phyloP scores from a whole-genome alignment of 2,113 vertebrate genomes.

The Anoplopoma fimbria region DNA sequence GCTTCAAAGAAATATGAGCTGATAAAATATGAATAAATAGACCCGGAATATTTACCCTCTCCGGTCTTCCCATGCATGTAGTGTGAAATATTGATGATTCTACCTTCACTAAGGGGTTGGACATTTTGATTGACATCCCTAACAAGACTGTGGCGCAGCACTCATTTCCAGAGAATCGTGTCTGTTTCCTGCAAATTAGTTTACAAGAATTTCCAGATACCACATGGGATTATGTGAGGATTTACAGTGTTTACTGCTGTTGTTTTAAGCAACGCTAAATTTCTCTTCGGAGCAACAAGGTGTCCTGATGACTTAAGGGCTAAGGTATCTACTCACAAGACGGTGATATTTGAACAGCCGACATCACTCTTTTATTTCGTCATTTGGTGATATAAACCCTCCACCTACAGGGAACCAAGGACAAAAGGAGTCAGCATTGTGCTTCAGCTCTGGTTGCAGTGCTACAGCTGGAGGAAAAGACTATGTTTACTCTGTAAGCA shows the following conservation, averaged over 20 bases:
- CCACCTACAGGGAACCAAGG: not conserved
- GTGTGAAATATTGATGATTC: slow-evolving; percentile 32
- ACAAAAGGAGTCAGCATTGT: slow-evolving; percentile 3
- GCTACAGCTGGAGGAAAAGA: not conserved
- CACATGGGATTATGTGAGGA: slow-evolving; percentile 10
- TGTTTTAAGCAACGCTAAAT: slow-evolving; percentile 1
- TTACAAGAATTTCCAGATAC: slow-evolving; percentile 11
- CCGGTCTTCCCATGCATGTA: not conserved
- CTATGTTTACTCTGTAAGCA: slow-evolving; percentile 7
- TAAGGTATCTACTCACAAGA: slow-evolving; percentile 15
- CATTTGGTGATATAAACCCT: slow-evolving; percentile 38
- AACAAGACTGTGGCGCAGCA: slow-evolving; percentile 17
- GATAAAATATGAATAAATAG: not conserved
- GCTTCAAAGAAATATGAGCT: not conserved
- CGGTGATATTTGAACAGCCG: slow-evolving; percentile 16
- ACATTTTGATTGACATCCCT: slow-evolving; percentile 48
- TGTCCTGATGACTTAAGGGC: slow-evolving; percentile 16
- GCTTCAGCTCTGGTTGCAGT: slow-evolving; percentile 6
- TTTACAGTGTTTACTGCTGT: slow-evolving; percentile 4
- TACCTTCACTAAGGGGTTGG: slow-evolving; percentile 15
- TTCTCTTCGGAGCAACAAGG: slow-evolving; percentile 1
- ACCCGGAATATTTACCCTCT: slow-evolving; percentile 15
- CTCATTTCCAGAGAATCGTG: slow-evolving; percentile 2
- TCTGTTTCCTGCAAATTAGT: slow-evolving; percentile 32
- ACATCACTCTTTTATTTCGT: slow-evolving; percentile 34